These are phyloP conservation scores for Pandemis heparana DNA, from an alignment of 2,888 invertebrate genomes.

Conservation along the genomic window DNA sequence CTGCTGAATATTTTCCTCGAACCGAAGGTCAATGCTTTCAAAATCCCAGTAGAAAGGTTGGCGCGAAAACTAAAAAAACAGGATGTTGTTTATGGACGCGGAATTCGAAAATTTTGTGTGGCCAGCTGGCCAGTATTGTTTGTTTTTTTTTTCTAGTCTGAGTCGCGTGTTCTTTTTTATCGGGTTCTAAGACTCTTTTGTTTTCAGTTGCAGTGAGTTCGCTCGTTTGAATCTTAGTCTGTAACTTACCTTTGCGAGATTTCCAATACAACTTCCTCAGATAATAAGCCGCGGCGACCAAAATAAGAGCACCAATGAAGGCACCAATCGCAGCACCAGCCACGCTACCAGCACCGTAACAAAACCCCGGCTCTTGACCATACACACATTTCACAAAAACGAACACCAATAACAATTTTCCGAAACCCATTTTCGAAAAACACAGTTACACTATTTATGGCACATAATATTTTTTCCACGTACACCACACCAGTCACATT, in stretches of 20 bases:
- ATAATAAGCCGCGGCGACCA: conserved; percentile 85
- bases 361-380: conserved; percentile 79
- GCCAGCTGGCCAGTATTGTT: neutral
- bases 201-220: neutral
- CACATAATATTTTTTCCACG: conserved; percentile 67
- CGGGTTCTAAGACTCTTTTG: neutral
- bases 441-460: conserved; percentile 66
- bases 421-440: conserved; percentile 71
- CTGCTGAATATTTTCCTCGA: conserved; percentile 40
- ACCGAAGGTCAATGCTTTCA: conserved; percentile 46
- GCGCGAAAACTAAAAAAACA: conserved; percentile 21
- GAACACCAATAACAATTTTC: conserved; percentile 76
- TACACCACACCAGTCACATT: conserved; percentile 72
- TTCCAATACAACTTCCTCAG: conserved; percentile 87
- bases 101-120: neutral
- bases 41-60: conserved; percentile 41
- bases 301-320: conserved; percentile 87
- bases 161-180: neutral
- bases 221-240: neutral
- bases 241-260: conserved; percentile 83
- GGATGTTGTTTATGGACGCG: conserved; percentile 5
- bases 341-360: conserved; percentile 89
- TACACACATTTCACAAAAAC: conserved; percentile 77
- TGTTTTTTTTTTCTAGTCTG: neutral
- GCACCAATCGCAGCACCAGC: conserved; percentile 90